Conservation (phyloP, 2,797 vertebrate species). For the Numenius phaeopus region DNA sequence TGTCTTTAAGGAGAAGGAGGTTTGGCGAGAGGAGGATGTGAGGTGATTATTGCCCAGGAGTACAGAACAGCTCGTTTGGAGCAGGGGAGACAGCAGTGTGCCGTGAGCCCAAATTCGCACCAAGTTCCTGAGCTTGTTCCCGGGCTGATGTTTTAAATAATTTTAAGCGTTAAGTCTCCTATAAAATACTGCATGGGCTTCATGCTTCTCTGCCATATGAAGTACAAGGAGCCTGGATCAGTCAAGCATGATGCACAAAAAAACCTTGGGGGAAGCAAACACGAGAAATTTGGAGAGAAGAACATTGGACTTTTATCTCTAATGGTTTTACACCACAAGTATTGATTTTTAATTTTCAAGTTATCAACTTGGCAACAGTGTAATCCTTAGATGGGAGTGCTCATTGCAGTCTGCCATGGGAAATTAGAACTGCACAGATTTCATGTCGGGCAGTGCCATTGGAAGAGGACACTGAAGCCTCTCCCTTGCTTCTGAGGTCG, state of each 20-base stretch:
- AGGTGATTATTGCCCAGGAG: not conserved
- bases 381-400: slow-evolving; percentile 4
- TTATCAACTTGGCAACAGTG: not conserved
- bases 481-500: not conserved
- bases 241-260: not conserved
- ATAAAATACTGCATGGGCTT: not conserved
- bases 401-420: not conserved
- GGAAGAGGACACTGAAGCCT: not conserved
- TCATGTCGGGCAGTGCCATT: not conserved
- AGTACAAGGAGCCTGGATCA: not conserved
- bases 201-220: not conserved
- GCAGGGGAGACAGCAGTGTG: not conserved
- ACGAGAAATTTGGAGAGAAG: not conserved
- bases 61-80: not conserved
- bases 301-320: not conserved
- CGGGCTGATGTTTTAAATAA: not conserved
- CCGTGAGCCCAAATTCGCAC: not conserved
- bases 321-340: not conserved
- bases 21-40: not conserved
- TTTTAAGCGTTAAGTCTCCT: not conserved
- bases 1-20: not conserved
- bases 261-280: not conserved
- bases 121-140: not conserved
- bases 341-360: slow-evolving; percentile 24
- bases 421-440: not conserved